phyloP scores from a whole-genome alignment of 2,113 vertebrate species.

The Crotalus horridus region DNA sequence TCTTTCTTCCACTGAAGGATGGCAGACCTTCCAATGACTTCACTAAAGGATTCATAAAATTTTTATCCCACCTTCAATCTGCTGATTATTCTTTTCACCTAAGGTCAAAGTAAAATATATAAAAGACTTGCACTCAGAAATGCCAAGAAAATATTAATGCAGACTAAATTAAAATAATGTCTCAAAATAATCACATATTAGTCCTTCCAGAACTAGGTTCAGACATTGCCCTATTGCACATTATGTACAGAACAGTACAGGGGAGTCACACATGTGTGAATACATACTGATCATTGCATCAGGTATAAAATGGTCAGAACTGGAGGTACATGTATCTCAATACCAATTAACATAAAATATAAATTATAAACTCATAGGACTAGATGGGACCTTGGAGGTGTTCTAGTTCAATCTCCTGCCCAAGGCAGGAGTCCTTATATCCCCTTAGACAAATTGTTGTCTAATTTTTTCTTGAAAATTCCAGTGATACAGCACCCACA shows the following conservation, averaged over 20 bases:
- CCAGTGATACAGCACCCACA: background rate
- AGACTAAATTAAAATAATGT: slow-evolving; percentile 14
- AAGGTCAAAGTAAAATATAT: slow-evolving; percentile 31
- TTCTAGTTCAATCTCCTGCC: background rate
- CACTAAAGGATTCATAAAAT: slow-evolving; percentile 44
- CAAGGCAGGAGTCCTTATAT: background rate
- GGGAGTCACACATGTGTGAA: background rate
- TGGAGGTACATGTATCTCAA: background rate
- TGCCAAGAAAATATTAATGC: slow-evolving; percentile 11
- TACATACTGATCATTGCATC: background rate
- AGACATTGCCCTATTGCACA: background rate
- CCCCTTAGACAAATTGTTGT: background rate
- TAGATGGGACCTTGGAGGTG: background rate
- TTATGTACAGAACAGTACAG: background rate
- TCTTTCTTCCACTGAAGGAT: slow-evolving; percentile 39
- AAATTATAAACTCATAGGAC: background rate
- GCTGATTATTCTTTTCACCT: background rate
- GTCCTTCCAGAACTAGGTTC: background rate
- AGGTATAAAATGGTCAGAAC: background rate
- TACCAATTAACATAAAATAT: background rate
- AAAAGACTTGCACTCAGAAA: slow-evolving; percentile 30
- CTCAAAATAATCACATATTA: slow-evolving; percentile 4
- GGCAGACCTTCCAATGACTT: slow-evolving; percentile 4
- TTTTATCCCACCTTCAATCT: slow-evolving; percentile 32
- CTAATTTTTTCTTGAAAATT: background rate